Evolutionary conservation across 2,113 vertebrate genomes (phyloP).

Genomic region (Dryoscopus gambensis): DNA sequence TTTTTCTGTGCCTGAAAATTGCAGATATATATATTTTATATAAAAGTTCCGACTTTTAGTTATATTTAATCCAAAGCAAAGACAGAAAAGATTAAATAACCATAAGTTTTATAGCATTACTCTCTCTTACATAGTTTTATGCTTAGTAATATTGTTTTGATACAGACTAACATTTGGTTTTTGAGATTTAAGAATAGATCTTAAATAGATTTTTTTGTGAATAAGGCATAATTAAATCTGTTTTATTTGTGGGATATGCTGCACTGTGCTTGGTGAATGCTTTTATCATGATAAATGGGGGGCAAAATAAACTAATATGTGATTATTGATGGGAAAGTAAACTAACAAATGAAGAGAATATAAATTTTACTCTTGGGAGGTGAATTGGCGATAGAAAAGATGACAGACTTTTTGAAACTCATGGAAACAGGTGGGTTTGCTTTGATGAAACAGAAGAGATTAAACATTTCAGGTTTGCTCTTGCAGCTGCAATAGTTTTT

Average conservation of each 20-base stretch:
- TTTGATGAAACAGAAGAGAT: neutral
- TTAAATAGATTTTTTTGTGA: neutral
- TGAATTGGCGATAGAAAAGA: neutral
- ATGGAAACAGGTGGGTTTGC: neutral
- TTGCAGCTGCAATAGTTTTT: neutral
- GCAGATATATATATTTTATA: neutral
- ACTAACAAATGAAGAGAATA: neutral
- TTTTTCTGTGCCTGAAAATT: neutral
- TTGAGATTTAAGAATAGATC: neutral
- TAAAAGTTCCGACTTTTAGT: neutral
- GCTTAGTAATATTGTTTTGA: neutral
- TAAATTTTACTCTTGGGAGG: neutral
- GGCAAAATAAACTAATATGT: neutral
- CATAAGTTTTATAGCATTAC: neutral
- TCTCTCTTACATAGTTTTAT: neutral
- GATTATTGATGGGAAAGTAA: neutral
- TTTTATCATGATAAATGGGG: neutral
- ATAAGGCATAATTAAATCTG: neutral
- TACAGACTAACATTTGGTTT: neutral
- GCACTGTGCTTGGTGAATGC: neutral
- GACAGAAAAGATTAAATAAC: neutral
- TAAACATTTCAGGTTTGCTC: neutral
- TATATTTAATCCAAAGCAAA: neutral
- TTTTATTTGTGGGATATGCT: neutral
- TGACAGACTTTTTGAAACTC: neutral